phyloP scores from a whole-genome alignment of 2,113 vertebrate species.

The Hippocampus abdominalis region DNA sequence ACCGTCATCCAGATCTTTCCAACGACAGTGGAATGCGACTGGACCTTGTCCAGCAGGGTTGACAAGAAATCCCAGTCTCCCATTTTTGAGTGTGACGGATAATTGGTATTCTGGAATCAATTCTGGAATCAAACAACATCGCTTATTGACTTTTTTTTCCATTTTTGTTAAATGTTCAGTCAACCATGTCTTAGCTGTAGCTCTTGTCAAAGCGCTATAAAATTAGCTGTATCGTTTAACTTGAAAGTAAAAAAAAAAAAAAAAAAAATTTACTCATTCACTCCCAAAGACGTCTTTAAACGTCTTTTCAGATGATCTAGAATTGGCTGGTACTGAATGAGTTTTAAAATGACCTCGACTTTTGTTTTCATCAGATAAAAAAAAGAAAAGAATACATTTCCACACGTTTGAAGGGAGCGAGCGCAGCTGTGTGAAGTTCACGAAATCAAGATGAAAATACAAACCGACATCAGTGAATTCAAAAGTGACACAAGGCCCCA shows the following conservation, averaged over 20 bases:
- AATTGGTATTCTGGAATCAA: slow-evolving; percentile 20
- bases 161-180: too few relatives aligned
- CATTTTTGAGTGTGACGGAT: slow-evolving; percentile 59
- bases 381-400: too few relatives aligned
- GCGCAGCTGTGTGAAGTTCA: background rate
- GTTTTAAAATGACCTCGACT: background rate
- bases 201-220: too few relatives aligned
- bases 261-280: too few relatives aligned
- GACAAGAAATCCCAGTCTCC: slow-evolving; percentile 78
- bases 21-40: slow-evolving; percentile 76
- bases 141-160: too few relatives aligned
- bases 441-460: background rate
- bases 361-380: background rate
- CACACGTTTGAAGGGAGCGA: background rate
- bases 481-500: background rate
- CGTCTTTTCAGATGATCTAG: too few relatives aligned
- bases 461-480: background rate
- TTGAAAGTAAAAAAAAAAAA: too few relatives aligned
- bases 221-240: too few relatives aligned
- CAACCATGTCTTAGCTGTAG: too few relatives aligned
- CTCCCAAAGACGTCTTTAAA: too few relatives aligned
- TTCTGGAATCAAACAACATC: background rate
- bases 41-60: slow-evolving; percentile 73
- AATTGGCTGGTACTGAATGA: too few relatives aligned
- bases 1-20: slow-evolving; percentile 83